Evolutionary conservation across 2,113 vertebrate genomes (phyloP).

Genomic region (Solea senegalensis): DNA sequence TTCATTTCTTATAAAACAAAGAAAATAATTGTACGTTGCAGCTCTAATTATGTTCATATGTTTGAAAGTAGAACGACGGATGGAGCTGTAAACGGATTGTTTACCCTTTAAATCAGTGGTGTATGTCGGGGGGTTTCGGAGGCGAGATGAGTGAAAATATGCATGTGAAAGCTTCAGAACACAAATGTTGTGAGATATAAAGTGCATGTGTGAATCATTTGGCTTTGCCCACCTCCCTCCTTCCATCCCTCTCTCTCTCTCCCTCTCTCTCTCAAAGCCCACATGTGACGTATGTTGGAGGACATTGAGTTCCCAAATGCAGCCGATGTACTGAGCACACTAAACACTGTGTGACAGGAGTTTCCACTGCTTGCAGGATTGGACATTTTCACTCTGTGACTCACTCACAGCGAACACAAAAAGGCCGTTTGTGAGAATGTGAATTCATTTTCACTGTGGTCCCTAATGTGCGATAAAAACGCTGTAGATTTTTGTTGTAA

Average conservation of each 20-base stretch:
- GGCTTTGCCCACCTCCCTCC: conserved; percentile 9
- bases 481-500: conserved; percentile 40
- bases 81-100: no score
- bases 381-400: conserved; percentile 38
- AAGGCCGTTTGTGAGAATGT: conserved; percentile 33
- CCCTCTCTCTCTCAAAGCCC: conserved; percentile 23
- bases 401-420: conserved; percentile 33
- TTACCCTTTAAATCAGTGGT: no score
- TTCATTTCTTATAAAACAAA: no score
- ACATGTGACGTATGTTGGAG: conserved; percentile 65
- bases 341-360: neutral
- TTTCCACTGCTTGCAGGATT: conserved; percentile 10
- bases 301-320: conserved; percentile 59
- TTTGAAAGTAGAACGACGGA: no score
- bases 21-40: no score
- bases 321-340: conserved; percentile 23
- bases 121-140: no score
- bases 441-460: conserved; percentile 30
- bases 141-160: no score
- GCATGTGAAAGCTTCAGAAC: neutral
- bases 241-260: neutral
- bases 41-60: no score
- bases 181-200: conserved; percentile 28
- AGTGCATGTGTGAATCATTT: conserved; percentile 47
- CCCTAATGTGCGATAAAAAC: conserved; percentile 36